Conservation (phyloP, 2,113 vertebrate genomes). For the Prunella fulvescens region DNA sequence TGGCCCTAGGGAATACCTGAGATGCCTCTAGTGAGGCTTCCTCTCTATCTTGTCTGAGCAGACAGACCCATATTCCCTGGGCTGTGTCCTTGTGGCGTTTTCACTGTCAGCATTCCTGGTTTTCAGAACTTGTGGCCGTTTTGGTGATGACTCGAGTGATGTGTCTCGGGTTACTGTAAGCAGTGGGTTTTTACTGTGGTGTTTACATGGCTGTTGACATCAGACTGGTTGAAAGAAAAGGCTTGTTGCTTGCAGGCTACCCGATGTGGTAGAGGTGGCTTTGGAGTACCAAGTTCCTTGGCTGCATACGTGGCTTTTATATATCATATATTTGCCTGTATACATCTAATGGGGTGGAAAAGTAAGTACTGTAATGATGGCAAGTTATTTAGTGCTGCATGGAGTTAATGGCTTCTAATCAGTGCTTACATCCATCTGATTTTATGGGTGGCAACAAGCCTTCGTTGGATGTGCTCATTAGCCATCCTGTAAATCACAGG, state of each 20-base stretch:
- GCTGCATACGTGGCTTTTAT: not conserved
- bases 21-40: not conserved
- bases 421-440: constrained; percentile 89
- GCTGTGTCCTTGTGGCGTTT: not conserved
- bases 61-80: not conserved
- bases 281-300: not conserved
- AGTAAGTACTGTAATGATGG: constrained; percentile 84
- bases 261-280: not conserved
- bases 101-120: too few species aligned
- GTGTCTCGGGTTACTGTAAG: not conserved
- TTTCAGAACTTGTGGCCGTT: not conserved
- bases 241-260: not conserved
- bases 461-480: constrained; percentile 86
- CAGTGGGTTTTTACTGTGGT: accelerated
- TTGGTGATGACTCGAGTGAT: not conserved
- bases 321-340: constrained; percentile 62
- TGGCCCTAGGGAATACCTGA: not conserved
- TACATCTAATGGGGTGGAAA: constrained; percentile 80
- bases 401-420: constrained; percentile 95
- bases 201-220: not conserved
- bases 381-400: constrained; percentile 90
- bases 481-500: constrained; percentile 79
- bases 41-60: not conserved
- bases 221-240: not conserved
- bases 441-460: constrained; percentile 90